Evolutionary conservation across 2,888 invertebrate species (phyloP), one percentile per base, ranked within the genome.

Genomic region (Tenthredo distinguenda): DNA sequence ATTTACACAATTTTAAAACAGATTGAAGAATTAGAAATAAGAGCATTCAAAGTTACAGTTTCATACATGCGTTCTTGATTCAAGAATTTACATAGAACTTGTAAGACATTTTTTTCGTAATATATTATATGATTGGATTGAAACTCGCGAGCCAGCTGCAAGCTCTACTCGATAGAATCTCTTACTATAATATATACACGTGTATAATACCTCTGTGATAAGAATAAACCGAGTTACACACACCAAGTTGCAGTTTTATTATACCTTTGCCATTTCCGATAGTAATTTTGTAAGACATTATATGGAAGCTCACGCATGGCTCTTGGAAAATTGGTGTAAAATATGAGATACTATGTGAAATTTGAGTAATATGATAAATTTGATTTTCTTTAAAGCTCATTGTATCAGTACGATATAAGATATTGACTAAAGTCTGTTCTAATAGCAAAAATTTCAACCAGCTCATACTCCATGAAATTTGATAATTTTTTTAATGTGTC

Each of bases 401-500:
- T 68, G 18, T 68, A 26, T 68, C 68, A 68, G 58, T 58, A 58
- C 34, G 12, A 18, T 68, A 6, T 18, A 43, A 18, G 74, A 74
- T 74, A 43, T 43, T 43, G 43, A 40, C 74, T 12, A 74, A 74
- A 43, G 18, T 40, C 43, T 43, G 43, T 31, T 47, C 26, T 21
- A 18, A 76, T 47, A 40, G 34, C 71, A 34, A 72, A 40, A 43
- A 76, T 76, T 50, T 76, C 18, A 76, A 40, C 40, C 72, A 21
- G 21, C 1, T 37, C 47, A 47, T 76, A 50, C 40, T 43, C 40
- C n/a, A 18, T 26, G 76, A 50, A 31, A 76, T 12, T 72, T 72
- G 34, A 37, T 18, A 12, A 47, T 47, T 47, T 37, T 72, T 21
- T 68, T 12, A 5, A n/a, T 72, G 40, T 72, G 3, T 34, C 21